A percentile compares a stretch with the other conserved stretches of the same genome.
Evolutionary conservation across 2,797 vertebrate genomes (phyloP).

Genomic region (Enteromius afrohamiltoni): DNA sequence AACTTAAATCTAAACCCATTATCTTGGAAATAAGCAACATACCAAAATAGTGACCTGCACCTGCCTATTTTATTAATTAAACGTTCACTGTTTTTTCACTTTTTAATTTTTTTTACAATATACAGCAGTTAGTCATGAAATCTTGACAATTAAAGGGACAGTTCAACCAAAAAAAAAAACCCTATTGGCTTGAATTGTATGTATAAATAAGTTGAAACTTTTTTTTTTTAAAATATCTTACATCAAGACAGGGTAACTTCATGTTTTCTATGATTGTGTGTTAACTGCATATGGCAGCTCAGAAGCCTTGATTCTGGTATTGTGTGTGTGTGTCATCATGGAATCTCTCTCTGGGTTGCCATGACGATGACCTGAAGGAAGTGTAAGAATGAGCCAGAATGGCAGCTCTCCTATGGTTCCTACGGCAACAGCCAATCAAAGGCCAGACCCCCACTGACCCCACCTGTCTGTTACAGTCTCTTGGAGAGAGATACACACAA

Average conservation of each 20-base stretch:
- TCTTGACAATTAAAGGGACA: not conserved
- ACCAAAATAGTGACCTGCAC: not conserved
- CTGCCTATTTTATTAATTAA: not conserved
- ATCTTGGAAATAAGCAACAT: not conserved
- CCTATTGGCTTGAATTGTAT: not conserved
- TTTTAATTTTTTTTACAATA: not conserved
- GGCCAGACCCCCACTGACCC: constrained; percentile 58
- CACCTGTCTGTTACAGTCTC: constrained; percentile 49
- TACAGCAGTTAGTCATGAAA: not conserved
- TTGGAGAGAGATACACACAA: constrained; percentile 32
- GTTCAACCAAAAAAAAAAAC: not conserved
- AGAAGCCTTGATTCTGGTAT: constrained; percentile 15
- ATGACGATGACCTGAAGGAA: constrained; percentile 49
- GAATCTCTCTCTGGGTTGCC: constrained; percentile 51
- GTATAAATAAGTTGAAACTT: not conserved
- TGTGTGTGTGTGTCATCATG: constrained; percentile 53
- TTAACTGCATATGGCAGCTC: constrained; percentile 9
- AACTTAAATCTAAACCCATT: not conserved
- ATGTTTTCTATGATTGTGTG: not conserved
- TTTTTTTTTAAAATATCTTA: not conserved
- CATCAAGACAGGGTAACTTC: not conserved
- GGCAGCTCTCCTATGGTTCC: constrained; percentile 56
- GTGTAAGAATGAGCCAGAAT: constrained; percentile 53
- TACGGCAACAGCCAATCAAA: constrained; percentile 58
- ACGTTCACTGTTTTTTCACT: not conserved